phyloP scores from a whole-genome alignment of 2,113 vertebrate species.

The Dicrurus megarhynchus region DNA sequence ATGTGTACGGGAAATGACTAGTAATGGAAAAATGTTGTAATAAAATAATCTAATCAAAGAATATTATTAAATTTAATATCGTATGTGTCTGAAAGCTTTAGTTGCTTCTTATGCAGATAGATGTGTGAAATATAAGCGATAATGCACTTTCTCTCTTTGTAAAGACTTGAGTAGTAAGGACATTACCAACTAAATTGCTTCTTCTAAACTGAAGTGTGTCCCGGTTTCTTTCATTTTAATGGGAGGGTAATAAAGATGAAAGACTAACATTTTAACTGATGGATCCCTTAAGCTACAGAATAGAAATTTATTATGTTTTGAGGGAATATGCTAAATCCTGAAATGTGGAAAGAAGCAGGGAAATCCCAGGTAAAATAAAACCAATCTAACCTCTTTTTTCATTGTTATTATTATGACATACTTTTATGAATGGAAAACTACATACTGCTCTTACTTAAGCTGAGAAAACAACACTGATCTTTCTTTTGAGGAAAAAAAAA shows the following conservation, averaged over 20 bases:
- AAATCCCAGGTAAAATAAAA: constrained; percentile 66
- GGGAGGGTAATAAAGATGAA: constrained; percentile 82
- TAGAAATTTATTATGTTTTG: constrained; percentile 76
- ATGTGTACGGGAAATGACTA: constrained; percentile 68
- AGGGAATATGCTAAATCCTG: constrained; percentile 68
- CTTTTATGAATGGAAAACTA: constrained; percentile 28
- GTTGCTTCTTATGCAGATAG: constrained; percentile 71
- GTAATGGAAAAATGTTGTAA: constrained; percentile 65
- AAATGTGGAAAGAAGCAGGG: constrained; percentile 56
- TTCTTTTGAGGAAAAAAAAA: constrained; percentile 17
- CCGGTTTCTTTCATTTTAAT: constrained; percentile 83
- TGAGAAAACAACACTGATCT: constrained; percentile 15
- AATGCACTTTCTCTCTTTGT: constrained; percentile 68
- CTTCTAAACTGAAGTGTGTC: constrained; percentile 76
- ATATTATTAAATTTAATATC: constrained; percentile 67
- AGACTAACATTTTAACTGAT: constrained; percentile 79
- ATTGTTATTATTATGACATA: background rate
- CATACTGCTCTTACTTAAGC: constrained; percentile 37
- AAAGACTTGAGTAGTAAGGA: constrained; percentile 72
- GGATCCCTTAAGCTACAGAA: constrained; percentile 78
- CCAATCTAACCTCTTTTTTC: constrained; percentile 1
- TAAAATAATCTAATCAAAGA: constrained; percentile 73
- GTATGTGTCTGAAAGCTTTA: constrained; percentile 64
- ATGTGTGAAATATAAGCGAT: constrained; percentile 69
- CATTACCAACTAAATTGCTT: constrained; percentile 75